Evolutionary conservation across 2,113 vertebrate species (phyloP).

Genomic region (Epinephelus lanceolatus): DNA sequence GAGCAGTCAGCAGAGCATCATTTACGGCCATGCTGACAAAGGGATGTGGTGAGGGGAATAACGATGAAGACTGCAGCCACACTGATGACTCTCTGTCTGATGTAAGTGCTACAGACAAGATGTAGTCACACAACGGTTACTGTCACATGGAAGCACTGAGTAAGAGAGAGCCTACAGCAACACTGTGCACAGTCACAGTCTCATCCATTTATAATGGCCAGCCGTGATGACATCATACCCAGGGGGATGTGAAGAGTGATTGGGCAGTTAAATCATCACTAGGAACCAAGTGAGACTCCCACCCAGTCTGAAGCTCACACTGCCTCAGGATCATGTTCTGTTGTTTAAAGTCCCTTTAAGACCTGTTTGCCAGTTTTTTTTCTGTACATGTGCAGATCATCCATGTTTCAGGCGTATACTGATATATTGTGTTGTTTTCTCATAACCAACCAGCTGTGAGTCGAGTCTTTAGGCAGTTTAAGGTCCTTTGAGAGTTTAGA

Average conservation of each 20-base stretch:
- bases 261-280: slow-evolving; percentile 49
- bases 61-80: slow-evolving; percentile 50
- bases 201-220: slow-evolving; percentile 61
- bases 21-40: slow-evolving; percentile 56
- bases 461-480: neutral
- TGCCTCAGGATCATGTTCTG: neutral
- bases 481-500: neutral
- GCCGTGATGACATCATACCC: slow-evolving; percentile 68
- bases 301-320: neutral
- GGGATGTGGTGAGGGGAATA: slow-evolving; percentile 53
- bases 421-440: neutral
- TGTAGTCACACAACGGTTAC: slow-evolving; percentile 30
- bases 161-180: slow-evolving; percentile 52
- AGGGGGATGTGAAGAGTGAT: slow-evolving; percentile 47
- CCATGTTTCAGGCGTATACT: neutral
- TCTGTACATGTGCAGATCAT: neutral
- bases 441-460: neutral
- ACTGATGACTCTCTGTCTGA: slow-evolving; percentile 47
- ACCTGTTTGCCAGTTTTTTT: neutral
- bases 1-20: slow-evolving; percentile 39
- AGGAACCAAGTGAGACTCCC: neutral
- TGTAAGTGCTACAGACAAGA: slow-evolving; percentile 22
- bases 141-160: slow-evolving; percentile 59
- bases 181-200: slow-evolving; percentile 43
- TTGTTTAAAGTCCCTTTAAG: neutral